These are phyloP conservation scores for Loripinus fragilis DNA, from an alignment of 2,888 invertebrate genomes.

Conservation along the genomic window DNA sequence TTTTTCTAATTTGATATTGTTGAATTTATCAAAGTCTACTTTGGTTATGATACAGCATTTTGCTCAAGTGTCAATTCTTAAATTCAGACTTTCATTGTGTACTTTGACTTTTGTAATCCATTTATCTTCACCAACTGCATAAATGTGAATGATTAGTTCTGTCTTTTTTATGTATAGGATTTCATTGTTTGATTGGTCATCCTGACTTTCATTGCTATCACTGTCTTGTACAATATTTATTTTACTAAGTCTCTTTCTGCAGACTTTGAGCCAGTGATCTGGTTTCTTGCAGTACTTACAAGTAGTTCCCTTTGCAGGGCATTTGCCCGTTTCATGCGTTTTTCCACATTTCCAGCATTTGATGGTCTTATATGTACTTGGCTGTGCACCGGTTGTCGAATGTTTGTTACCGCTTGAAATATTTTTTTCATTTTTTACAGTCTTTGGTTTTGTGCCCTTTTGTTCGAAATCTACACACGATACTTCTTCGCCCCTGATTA, in stretches of 20 bases:
- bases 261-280: constrained; percentile 6
- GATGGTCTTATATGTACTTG: too few relatives aligned
- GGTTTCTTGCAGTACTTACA: constrained; percentile 13
- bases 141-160: neutral
- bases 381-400: too few relatives aligned
- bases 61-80: constrained; percentile 40
- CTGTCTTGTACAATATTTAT: neutral
- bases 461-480: too few relatives aligned
- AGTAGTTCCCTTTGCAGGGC: neutral
- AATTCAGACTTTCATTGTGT: neutral
- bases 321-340: neutral
- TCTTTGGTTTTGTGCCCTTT: too few relatives aligned
- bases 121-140: constrained; percentile 19
- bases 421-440: too few relatives aligned
- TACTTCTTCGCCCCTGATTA: constrained; percentile 44
- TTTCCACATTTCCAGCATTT: constrained; percentile 23
- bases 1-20: neutral
- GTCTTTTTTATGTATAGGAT: neutral
- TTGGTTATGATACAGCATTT: constrained; percentile 37
- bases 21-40: constrained; percentile 13
- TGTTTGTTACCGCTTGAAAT: too few relatives aligned
- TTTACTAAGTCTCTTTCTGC: constrained; percentile 9
- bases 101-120: constrained; percentile 30
- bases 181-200: neutral
- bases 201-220: neutral